These are phyloP conservation scores for Stegodyphus mimosarum DNA, from an alignment of 1,140 invertebrate genomes.

Conservation along the genomic window DNA sequence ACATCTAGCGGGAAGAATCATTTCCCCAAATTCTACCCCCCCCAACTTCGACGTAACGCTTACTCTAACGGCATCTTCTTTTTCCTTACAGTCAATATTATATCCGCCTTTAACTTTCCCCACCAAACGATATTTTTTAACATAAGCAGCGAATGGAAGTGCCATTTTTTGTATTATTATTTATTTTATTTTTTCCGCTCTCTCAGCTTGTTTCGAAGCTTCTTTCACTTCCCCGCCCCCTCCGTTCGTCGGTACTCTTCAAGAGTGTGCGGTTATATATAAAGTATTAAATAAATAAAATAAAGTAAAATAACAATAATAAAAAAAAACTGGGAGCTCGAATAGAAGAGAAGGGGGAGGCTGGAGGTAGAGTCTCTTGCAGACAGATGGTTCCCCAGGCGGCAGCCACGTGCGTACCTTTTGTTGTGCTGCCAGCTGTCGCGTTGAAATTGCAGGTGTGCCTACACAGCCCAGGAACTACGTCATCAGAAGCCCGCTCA, in stretches of 20 bases:
- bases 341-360: constrained; percentile 8
- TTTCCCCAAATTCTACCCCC: too few species aligned
- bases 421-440: constrained; percentile 59
- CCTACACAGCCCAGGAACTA: constrained; percentile 33
- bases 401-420: constrained; percentile 47
- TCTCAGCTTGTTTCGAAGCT: not conserved
- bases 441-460: constrained; percentile 54
- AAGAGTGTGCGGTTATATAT: constrained; percentile 55
- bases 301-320: constrained; percentile 20
- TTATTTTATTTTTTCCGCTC: not conserved
- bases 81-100: not conserved
- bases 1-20: constrained; percentile 11
- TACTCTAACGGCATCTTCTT: constrained; percentile 19
- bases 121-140: not conserved
- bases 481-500: constrained; percentile 42
- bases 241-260: constrained; percentile 27
- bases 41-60: not conserved
- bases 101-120: constrained; percentile 42
- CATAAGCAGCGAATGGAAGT: too few species aligned
- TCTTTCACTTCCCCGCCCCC: not conserved
- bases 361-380: not conserved
- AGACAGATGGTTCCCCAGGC: constrained; percentile 51
- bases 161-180: not conserved
- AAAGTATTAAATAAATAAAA: constrained; percentile 59
- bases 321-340: constrained; percentile 7